Base-by-base conservation (phyloP, 2,113 vertebrate genomes). In the Hippocampus guttulatus region DNA sequence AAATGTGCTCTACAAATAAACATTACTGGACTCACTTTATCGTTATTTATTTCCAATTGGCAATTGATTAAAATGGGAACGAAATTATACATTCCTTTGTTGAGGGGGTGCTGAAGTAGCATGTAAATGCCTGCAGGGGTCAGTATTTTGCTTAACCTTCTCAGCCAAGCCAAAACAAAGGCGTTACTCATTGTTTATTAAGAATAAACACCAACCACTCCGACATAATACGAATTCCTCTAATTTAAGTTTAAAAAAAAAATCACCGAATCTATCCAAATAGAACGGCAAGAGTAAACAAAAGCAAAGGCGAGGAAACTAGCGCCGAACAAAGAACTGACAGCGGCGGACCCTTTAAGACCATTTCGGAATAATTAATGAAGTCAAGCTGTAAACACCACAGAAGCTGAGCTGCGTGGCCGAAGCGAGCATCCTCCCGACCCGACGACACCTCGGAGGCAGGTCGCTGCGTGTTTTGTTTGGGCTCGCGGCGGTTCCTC, bases 301-400 rank as follows among this genome's bases (percentile, higher is more conserved):
- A 27, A 1, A 27, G 7, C 3, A n/a, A 47, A 27, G 7, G 43
- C 41, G 43, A 9, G 41, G 15, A 65, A 65, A 65, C 41, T 45
- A 15, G 43, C 1, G n/a, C 23, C 47, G 7, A 54, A 68, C 51
- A 68, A 54, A 51, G 66, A 54, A 68, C 38, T 33, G 7, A 11
- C 49, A 33, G 14, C 30, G 0, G 77, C 85, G 87, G 52, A 76
- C 74, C 87, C 88, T 91, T 91, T 90, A 90, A 89, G 80, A 14
- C 47, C 69, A 73, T 70, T 75, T 75, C 27, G 84, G 83, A 85
- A 87, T 90, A 83, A 88, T 84, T 81, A 78, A 87, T 92, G 90
- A 91, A 89, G 88, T 86, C 79, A 84, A 69, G 87, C 91, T 91
- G 91, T 91, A 91, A 91, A 92, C 91, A 92, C 83, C 71, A 68